phyloP scores from a whole-genome alignment of 2,797 vertebrate species.

The Gobio occitaniae region DNA sequence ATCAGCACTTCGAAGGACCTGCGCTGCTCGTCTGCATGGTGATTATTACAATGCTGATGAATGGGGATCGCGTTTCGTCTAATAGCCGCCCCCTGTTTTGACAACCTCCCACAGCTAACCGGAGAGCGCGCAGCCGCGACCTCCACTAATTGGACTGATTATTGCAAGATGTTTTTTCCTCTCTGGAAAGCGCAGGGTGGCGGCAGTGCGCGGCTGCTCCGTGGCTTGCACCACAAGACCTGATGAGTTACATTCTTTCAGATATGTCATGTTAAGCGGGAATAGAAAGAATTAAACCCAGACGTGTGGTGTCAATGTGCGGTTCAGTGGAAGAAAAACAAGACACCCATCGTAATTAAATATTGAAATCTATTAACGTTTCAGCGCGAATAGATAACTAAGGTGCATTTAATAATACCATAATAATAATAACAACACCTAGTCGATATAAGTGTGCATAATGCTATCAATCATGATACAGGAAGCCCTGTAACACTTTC shows the following conservation, averaged over 20 bases:
- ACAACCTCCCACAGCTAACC: constrained; percentile 91
- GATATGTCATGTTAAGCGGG: constrained; percentile 61
- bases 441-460: not conserved
- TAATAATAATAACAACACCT: not conserved
- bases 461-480: not conserved
- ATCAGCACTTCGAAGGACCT: constrained; percentile 77
- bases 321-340: constrained; percentile 70
- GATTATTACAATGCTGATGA: constrained; percentile 88
- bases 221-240: constrained; percentile 65
- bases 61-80: constrained; percentile 90
- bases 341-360: constrained; percentile 58
- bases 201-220: constrained; percentile 61
- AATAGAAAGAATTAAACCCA: constrained; percentile 70
- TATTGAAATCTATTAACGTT: not conserved
- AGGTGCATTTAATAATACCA: not conserved
- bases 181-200: constrained; percentile 51
- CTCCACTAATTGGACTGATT: constrained; percentile 92
- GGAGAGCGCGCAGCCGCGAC: constrained; percentile 85
- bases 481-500: not conserved
- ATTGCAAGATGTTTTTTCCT: constrained; percentile 88
- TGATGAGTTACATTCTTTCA: constrained; percentile 77
- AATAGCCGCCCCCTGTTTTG: constrained; percentile 91
- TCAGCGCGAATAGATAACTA: constrained; percentile 1
- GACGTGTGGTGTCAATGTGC: constrained; percentile 66
- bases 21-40: constrained; percentile 73